Percentiles rank a stretch among this genome's conserved stretches.
Evolutionary conservation across 2,888 invertebrate species (phyloP).

Genomic region (Cephonodes hylas): DNA sequence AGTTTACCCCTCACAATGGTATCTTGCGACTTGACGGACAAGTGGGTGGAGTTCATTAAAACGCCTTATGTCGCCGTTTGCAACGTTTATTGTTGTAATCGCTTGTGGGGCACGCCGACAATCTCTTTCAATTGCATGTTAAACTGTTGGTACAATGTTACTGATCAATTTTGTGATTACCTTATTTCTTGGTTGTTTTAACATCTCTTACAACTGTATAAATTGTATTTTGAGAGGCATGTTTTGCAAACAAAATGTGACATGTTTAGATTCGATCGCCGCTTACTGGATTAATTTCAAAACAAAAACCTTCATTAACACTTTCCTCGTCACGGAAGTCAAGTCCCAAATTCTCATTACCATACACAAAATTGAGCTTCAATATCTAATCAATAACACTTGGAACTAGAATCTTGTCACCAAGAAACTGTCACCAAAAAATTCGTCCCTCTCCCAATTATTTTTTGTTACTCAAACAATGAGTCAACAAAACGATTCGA

Average conservation of each 20-base stretch:
- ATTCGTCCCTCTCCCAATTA: not conserved
- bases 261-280: too few relatives aligned
- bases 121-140: not conserved
- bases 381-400: too few relatives aligned
- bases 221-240: too few relatives aligned
- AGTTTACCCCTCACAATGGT: slow-evolving; percentile 19
- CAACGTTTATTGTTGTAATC: slow-evolving; percentile 9
- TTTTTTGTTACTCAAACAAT: too few relatives aligned
- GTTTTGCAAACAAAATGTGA: too few relatives aligned
- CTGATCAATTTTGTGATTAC: too few relatives aligned
- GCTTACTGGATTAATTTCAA: not conserved
- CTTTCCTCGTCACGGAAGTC: not conserved
- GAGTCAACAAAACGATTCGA: not conserved
- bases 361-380: too few relatives aligned
- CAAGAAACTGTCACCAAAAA: not conserved
- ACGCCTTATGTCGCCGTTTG: slow-evolving; percentile 51
- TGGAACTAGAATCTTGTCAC: too few relatives aligned
- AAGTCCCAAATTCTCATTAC: too few relatives aligned
- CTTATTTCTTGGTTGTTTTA: too few relatives aligned
- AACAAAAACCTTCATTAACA: not conserved
- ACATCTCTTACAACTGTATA: too few relatives aligned
- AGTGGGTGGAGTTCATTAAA: slow-evolving; percentile 48
- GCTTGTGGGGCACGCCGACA: not conserved
- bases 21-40: slow-evolving; percentile 20
- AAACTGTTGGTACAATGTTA: not conserved